Base-by-base conservation (phyloP, 2,113 vertebrate species). In the Caretta caretta region DNA sequence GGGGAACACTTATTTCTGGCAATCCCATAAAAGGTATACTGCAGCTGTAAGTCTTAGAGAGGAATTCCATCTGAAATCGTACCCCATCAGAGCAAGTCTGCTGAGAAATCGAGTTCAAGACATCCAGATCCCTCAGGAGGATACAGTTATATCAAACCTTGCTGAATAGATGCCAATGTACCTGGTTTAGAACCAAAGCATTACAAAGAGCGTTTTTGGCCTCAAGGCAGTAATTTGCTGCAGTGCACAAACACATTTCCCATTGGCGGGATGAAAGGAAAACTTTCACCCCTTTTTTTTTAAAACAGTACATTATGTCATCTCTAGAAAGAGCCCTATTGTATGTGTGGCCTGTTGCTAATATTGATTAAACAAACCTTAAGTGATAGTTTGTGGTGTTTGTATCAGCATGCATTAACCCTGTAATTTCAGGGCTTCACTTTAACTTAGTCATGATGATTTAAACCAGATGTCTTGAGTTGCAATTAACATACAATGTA, bases 171-270 rank as follows among this genome's bases (percentile, higher is more conserved):
- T 95, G 94, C 96, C 93, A 95, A 57, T 84, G 94, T 97, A 97
- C 95, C 97, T 96, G 94, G 85, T 97, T 97, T 96, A 94, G 94
- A 91, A 95, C 92, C 94, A 92, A 92, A 54, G 1, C 82, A 88
- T 93, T 94, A 97, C 90, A 97, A 96, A 97, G 95, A 97, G 59
- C 89, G 94, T 96, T 48, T 96, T 97, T 72, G 93, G 94, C 94
- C 97, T 94, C 79, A 38, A 92, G 96, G 97, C 93, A 95, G 81
- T 93, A 95, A 97, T 97, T 95, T 97, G 94, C 89, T 91, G 95
- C 59, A 97, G 92, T 78, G 54, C 62, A 81, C 31, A 80, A 93
- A 87, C 84, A 83, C 27, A 29, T 95, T 97, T 96, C 92, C 81
- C 94, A 96, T 83, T 93, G 89, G 85, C 49, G 62, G 86, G 90